Conservation (phyloP, 2,888 invertebrate species). For the Andrena trimmerana region DNA sequence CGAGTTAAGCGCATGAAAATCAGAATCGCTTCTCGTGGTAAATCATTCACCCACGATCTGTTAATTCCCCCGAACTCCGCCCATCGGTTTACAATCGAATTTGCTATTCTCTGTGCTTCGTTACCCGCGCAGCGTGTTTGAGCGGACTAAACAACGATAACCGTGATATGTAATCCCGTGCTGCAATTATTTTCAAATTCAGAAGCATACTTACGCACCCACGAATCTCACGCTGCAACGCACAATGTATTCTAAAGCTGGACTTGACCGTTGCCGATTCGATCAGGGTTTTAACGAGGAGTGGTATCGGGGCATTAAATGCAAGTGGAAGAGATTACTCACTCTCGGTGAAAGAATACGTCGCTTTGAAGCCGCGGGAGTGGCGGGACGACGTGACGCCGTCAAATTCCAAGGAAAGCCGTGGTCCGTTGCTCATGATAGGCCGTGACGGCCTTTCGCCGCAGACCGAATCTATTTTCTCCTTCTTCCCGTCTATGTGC, state of each 20-base stretch:
- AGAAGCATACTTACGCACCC: too few species aligned
- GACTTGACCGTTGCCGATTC: too few species aligned
- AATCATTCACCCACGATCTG: not conserved
- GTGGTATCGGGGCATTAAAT: not conserved
- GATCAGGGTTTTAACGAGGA: too few species aligned
- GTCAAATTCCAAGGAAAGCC: constrained; percentile 94
- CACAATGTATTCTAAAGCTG: too few species aligned
- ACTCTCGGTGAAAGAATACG: constrained; percentile 96
- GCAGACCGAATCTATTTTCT: constrained; percentile 95
- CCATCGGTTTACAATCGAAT: constrained; percentile 9
- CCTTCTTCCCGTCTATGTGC: constrained; percentile 92
- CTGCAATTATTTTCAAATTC: not conserved
- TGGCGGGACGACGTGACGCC: constrained; percentile 92
- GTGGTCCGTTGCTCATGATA: constrained; percentile 96
- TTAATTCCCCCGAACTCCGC: not conserved
- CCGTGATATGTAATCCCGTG: too few species aligned
- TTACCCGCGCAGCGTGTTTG: not conserved
- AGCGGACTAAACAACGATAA: not conserved
- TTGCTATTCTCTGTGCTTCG: not conserved
- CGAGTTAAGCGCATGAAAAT: too few species aligned
- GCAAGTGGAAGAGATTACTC: constrained; percentile 83
- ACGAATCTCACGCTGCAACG: too few species aligned
- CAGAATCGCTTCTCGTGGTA: too few species aligned
- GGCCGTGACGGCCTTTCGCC: constrained; percentile 92
- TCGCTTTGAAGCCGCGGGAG: constrained; percentile 94